Percentiles rank a stretch among this genome's conserved stretches.
These are phyloP conservation scores for Eutolmus rufibarbis DNA, from an alignment of 2,888 invertebrate genomes.

Conservation along the genomic window DNA sequence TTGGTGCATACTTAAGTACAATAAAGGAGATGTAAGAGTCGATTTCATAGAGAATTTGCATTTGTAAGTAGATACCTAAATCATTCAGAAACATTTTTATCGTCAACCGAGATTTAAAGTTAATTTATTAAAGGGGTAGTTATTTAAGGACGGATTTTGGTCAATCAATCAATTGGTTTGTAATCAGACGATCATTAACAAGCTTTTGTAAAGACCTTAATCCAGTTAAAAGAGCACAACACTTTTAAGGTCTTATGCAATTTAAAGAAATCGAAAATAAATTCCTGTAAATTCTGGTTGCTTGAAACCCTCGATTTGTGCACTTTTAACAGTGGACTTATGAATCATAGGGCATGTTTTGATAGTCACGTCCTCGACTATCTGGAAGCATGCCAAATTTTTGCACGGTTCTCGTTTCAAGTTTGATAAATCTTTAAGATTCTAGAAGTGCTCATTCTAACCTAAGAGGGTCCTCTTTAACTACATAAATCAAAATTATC, in stretches of 20 bases:
- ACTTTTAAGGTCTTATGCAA: not conserved
- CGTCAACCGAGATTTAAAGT: not conserved
- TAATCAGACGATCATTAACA: not conserved
- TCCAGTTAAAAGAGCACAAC: not conserved
- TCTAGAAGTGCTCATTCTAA: not conserved
- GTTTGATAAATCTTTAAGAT: not conserved
- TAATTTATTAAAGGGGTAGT: not conserved
- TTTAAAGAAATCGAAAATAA: not conserved
- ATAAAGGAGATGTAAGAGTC: no score
- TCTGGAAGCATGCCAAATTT: not conserved
- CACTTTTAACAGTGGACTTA: not conserved
- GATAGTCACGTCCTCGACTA: not conserved
- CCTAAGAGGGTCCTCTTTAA: not conserved
- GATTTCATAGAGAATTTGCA: no score
- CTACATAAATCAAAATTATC: constrained; percentile 3
- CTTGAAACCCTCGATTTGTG: not conserved
- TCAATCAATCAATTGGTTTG: not conserved
- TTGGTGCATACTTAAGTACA: no score
- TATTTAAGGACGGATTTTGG: not conserved
- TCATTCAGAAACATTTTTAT: not conserved
- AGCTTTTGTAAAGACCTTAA: not conserved
- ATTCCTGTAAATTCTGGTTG: not conserved
- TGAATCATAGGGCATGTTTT: not conserved
- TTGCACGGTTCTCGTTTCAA: not conserved
- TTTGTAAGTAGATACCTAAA: no score